Percentiles rank a stretch among this genome's conserved stretches.
These are phyloP conservation scores for Drosophila borborema DNA, from an alignment of 2,888 invertebrate genomes.

Conservation along the genomic window DNA sequence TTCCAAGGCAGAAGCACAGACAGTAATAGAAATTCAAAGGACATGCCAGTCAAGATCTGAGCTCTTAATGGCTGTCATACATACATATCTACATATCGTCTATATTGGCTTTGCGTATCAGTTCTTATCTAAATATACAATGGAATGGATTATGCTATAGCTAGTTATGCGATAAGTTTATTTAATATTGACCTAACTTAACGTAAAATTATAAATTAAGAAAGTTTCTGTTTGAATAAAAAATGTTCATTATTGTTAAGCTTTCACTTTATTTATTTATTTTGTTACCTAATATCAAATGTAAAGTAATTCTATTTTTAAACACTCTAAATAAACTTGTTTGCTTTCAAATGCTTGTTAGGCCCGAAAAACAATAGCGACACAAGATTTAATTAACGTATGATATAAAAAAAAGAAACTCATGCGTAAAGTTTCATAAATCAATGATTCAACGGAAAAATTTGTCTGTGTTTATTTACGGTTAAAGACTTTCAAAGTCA, in stretches of 20 bases:
- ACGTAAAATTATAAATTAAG: background rate
- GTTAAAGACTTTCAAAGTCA: conserved; percentile 61
- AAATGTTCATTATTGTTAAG: background rate
- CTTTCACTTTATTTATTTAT: background rate
- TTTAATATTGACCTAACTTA: too few species aligned
- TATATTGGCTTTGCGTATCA: background rate
- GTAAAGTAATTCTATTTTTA: background rate
- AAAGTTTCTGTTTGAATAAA: too few species aligned
- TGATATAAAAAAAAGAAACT: conserved; percentile 29
- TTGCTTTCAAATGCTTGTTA: background rate
- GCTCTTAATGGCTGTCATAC: conserved; percentile 6
- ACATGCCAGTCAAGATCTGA: conserved; percentile 10
- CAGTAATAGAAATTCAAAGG: conserved; percentile 37
- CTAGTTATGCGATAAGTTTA: background rate
- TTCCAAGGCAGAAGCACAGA: conserved; percentile 20
- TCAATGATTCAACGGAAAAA: conserved; percentile 22
- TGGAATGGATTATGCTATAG: background rate
- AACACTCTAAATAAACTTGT: conserved; percentile 6
- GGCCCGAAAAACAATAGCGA: conserved; percentile 44
- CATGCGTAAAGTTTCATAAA: conserved; percentile 30
- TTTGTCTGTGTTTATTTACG: conserved; percentile 62
- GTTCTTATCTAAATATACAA: background rate
- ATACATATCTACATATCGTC: background rate
- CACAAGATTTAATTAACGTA: conserved; percentile 50
- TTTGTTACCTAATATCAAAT: background rate